Percentiles rank a stretch among this genome's conserved stretches.
These are phyloP conservation scores for Drosophila paracracens DNA, from an alignment of 2,888 invertebrate genomes.

Conservation along the genomic window DNA sequence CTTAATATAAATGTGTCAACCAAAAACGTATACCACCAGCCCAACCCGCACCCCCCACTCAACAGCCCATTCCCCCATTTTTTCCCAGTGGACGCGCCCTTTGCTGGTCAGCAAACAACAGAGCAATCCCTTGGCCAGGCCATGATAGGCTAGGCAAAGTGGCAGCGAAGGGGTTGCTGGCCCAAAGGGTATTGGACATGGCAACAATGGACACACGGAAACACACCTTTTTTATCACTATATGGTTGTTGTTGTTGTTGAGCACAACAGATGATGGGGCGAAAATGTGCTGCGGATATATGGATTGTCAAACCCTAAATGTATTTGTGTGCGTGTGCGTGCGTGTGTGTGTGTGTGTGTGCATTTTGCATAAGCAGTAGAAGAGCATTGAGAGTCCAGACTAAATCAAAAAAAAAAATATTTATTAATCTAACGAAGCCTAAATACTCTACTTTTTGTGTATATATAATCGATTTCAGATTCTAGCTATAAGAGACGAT, in stretches of 20 bases:
- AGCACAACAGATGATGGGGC: slow-evolving; percentile 43
- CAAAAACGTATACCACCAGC: slow-evolving; percentile 4
- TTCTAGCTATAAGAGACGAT: no score
- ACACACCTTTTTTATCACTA: slow-evolving; percentile 61
- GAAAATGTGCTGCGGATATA: slow-evolving; percentile 80
- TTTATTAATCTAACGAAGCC: not conserved
- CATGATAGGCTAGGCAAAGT: not conserved
- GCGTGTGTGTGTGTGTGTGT: slow-evolving; percentile 2
- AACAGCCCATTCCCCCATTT: not conserved
- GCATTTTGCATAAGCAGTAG: slow-evolving; percentile 42
- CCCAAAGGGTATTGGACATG: slow-evolving; percentile 43
- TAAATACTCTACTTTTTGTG: not conserved
- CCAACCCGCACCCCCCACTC: not conserved
- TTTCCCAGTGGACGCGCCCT: slow-evolving; percentile 37
- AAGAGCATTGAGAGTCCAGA: not conserved
- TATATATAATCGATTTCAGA: not conserved
- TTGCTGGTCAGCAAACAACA: slow-evolving; percentile 26
- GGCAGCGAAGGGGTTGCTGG: slow-evolving; percentile 6
- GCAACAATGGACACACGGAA: slow-evolving; percentile 52
- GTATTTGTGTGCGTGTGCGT: slow-evolving; percentile 3
- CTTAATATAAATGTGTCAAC: slow-evolving; percentile 46
- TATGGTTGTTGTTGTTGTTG: slow-evolving; percentile 33
- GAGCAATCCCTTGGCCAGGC: slow-evolving; percentile 33
- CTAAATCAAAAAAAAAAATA: not conserved
- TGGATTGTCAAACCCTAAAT: slow-evolving; percentile 67